Conservation (phyloP, 2,113 vertebrate species). For the Cavia aperea region DNA sequence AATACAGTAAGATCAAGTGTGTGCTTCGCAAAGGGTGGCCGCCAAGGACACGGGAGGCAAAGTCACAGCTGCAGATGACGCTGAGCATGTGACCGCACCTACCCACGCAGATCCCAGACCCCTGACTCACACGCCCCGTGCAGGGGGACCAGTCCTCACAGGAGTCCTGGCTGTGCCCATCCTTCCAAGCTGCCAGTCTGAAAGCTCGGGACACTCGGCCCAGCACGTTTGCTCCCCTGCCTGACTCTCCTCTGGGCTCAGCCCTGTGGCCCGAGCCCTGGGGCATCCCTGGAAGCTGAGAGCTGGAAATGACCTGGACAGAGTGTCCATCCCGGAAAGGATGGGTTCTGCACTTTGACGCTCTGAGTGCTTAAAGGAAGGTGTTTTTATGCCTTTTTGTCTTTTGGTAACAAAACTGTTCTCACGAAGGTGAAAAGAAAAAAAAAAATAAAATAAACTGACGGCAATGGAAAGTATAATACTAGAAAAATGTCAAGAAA, state of each 20-base stretch:
- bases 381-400: background rate
- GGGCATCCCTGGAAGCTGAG: background rate
- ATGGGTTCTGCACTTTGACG: background rate
- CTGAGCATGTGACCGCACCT: background rate
- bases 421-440: slow-evolving; percentile 48
- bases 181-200: background rate
- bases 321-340: background rate
- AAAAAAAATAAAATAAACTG: slow-evolving; percentile 38
- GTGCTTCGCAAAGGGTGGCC: background rate
- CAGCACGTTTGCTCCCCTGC: rapidly evolving
- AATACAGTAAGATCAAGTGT: rapidly evolving
- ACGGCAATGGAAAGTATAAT: slow-evolving; percentile 65
- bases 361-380: background rate
- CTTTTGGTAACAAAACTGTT: slow-evolving; percentile 25
- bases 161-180: rapidly evolving
- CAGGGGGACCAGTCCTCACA: background rate
- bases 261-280: background rate
- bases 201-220: background rate
- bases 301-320: background rate
- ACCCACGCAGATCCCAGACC: background rate
- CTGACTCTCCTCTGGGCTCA: background rate
- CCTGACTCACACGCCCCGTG: background rate
- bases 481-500: slow-evolving; percentile 70
- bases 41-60: background rate
- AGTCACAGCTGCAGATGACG: background rate